Evolutionary conservation across 1,140 invertebrate genomes (phyloP), one percentile per base, ranked within the genome.

Genomic region (Caenorhabditis elegans): DNA sequence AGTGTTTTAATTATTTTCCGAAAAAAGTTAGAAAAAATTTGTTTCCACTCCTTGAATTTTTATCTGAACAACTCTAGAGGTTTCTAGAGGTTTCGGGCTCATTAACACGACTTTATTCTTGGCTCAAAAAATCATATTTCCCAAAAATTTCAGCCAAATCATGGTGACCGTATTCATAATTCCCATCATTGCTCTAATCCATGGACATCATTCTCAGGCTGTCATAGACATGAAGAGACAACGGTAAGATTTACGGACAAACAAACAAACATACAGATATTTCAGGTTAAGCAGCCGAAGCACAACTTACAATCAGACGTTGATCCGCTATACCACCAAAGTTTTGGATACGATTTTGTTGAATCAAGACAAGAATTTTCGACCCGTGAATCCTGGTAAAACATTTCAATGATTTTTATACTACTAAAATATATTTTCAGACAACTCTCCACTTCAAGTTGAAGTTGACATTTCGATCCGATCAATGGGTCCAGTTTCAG

Each of bases 261-360:
- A 43, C 39, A 43, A 15, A 43, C 39, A 43, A 5, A 43, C 39
- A 5, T 5, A 43, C 39, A 43, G 39, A 43, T 43, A 34, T 36
- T 39, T 8, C 60, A 70, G 60, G 39, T 28, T 70, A 22, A 70
- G 28, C n/a, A 39, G 34, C 60, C 1, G 60, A 36, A 85, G 76
- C n/a, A 80, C 84, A 17, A 86, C 81, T n/a, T 78, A 86, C 34
- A 86, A 86, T 70, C 86, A 86, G 24, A 84, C 86, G 93, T 36
- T 95, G 95, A 90, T 88, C 4, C 88, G 87, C 46, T 90, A 92
- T 75, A 91, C 92, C 3, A 91, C 91, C 0, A 85, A 86, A 6
- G 86, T 92, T 17, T 86, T 93, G 10, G 90, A 92, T 82, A 89
- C 87, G n/a, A 88, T 92, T 1, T 88, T 93, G 11, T 86, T 89